Evolutionary conservation across 2,888 invertebrate genomes (phyloP), one percentile per base, ranked within the genome.

Genomic region (Salticus scenicus): DNA sequence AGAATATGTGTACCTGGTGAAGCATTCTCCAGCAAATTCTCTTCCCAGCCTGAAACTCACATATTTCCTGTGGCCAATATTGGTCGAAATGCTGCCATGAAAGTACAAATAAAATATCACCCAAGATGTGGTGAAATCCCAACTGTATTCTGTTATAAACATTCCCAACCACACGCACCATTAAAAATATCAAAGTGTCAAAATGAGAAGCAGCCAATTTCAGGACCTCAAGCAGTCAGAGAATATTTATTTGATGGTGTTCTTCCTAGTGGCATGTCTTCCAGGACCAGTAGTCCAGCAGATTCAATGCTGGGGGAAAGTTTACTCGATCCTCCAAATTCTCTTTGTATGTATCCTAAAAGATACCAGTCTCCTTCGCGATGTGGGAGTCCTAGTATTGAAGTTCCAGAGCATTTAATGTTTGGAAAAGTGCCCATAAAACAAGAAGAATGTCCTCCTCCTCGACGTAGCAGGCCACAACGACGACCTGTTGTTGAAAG

Each of bases 71-170:
- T 93, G 79, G 94, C 95, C 0, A 89, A 94, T 88, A 93, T 94
- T 64, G 94, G 94, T 27, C 93, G 93, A 89, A 93, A 94, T 87
- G 92, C 93, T 74, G 93, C 93, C 83, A 92, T 96, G 88, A 94
- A 92, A 89, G 93, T 93, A 92, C 90, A 92, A 24, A 92, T 93
- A 63, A 92, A 92, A 90, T 92, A 93, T 47, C 88, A 96, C 89
- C 96, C 97, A 30, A 93, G 97, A 63, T 93, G 94, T 89, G 94
- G 95, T 87, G 93, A 94, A 66, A 93, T 96, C 89, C 96, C 96
- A 8, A 91, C 92, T 28, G 92, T 94, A 74, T 91, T 90, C 73
- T 94, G 94, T 90, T 90, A 91, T 17, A 88, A 89, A 51, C 88
- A 88, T 70, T 74, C 67, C 69, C 66, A 64, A 28, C 87, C 78